These are phyloP conservation scores for Hiodon tergisus DNA, from an alignment of 2,113 vertebrate genomes.

Conservation along the genomic window DNA sequence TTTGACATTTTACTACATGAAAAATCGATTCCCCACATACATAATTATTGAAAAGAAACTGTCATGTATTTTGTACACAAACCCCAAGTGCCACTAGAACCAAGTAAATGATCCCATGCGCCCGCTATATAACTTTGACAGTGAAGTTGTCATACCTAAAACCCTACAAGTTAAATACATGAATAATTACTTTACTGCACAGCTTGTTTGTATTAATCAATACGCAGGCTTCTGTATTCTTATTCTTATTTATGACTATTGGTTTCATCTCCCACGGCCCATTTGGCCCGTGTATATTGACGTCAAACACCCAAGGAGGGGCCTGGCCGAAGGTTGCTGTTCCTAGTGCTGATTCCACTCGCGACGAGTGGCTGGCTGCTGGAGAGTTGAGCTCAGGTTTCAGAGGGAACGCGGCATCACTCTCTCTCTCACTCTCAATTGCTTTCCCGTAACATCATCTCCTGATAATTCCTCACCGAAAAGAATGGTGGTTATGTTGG, in stretches of 20 bases:
- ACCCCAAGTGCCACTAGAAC: too few species aligned
- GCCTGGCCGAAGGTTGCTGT: slow-evolving; percentile 55
- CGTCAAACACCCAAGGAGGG: slow-evolving; percentile 59
- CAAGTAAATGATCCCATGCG: too few species aligned
- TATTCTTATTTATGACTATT: neutral
- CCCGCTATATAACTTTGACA: too few species aligned
- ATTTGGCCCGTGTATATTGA: slow-evolving; percentile 33
- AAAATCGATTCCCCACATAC: too few species aligned
- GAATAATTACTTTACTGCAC: too few species aligned
- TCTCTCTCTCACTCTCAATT: neutral
- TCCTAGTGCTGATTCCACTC: slow-evolving; percentile 55
- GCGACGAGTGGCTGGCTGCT: neutral
- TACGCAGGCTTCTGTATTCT: neutral
- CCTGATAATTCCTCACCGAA: neutral
- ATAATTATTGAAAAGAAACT: too few species aligned
- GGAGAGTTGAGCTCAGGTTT: slow-evolving; percentile 15
- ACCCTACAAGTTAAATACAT: too few species aligned
- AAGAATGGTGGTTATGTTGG: slow-evolving; percentile 40
- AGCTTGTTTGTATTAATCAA: too few species aligned
- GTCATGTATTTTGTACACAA: too few species aligned
- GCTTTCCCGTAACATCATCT: too few species aligned
- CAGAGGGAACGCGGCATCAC: slow-evolving; percentile 17
- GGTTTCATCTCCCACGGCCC: neutral
- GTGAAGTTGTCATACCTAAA: too few species aligned
- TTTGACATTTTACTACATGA: too few species aligned